Evolutionary conservation across 2,888 invertebrate genomes (phyloP).

Genomic region (Phalera bucephala): DNA sequence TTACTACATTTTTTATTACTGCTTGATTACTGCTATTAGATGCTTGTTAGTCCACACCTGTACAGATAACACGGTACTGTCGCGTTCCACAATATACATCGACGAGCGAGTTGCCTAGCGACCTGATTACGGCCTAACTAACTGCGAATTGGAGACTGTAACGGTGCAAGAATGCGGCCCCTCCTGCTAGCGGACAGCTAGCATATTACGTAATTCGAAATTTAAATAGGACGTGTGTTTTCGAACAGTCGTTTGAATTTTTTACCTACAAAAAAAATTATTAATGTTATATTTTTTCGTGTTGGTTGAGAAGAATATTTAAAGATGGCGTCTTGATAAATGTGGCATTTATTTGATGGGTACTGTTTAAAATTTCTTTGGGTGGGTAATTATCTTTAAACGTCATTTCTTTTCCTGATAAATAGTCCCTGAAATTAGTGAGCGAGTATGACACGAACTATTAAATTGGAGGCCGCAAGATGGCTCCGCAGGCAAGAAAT

Average conservation of each 20-base stretch:
- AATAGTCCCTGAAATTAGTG: too few species aligned
- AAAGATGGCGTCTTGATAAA: background rate
- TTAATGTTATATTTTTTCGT: too few species aligned
- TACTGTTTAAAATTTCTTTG: too few species aligned
- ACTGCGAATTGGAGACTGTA: conserved; percentile 65
- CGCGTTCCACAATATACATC: conserved; percentile 47
- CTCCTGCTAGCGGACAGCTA: conserved; percentile 29
- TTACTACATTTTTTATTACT: too few species aligned
- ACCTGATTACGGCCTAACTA: conserved; percentile 54
- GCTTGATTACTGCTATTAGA: too few species aligned
- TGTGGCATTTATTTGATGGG: too few species aligned
- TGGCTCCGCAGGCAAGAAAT: too few species aligned
- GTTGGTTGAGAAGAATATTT: background rate
- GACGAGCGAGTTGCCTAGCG: conserved; percentile 35
- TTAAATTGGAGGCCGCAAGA: too few species aligned
- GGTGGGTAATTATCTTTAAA: too few species aligned
- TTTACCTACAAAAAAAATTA: background rate
- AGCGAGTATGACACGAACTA: too few species aligned
- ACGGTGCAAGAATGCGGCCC: conserved; percentile 61
- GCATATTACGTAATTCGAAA: conserved; percentile 26
- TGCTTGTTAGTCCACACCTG: too few species aligned
- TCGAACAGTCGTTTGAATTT: conserved; percentile 4
- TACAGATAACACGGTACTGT: conserved; percentile 31
- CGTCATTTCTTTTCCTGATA: too few species aligned
- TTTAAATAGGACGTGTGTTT: conserved; percentile 25